A percentile compares a stretch with the other conserved stretches of the same genome.
Conservation (phyloP, 2,113 vertebrate species). For the Esox niger region DNA sequence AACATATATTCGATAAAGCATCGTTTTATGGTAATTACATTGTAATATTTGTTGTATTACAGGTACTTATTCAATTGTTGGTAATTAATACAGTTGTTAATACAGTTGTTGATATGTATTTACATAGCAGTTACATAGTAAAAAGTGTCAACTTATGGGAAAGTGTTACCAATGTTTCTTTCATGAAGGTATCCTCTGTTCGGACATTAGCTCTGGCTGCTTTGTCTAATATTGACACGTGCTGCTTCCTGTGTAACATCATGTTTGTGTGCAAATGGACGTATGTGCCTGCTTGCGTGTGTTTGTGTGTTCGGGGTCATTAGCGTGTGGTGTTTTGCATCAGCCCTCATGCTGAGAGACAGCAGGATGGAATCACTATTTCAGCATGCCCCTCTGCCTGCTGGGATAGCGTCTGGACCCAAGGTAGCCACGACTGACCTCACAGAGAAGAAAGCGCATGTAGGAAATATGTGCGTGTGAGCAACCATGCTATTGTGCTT, state of each 20-base stretch:
- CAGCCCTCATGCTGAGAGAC: slow-evolving; percentile 39
- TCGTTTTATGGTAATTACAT: too few relatives aligned
- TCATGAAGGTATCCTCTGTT: slow-evolving; percentile 31
- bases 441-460: slow-evolving; percentile 1
- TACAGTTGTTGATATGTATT: too few relatives aligned
- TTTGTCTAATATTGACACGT: slow-evolving; percentile 52
- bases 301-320: slow-evolving; percentile 25
- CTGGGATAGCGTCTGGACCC: slow-evolving; percentile 60
- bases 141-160: too few relatives aligned
- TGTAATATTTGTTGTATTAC: too few relatives aligned
- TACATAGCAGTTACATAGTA: too few relatives aligned
- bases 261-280: slow-evolving; percentile 4
- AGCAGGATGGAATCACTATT: slow-evolving; percentile 44
- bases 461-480: background rate
- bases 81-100: too few relatives aligned
- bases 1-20: too few relatives aligned
- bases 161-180: too few relatives aligned
- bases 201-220: slow-evolving; percentile 51
- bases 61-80: too few relatives aligned
- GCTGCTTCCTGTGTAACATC: background rate
- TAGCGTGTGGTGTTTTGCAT: slow-evolving; percentile 31
- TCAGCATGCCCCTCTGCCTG: slow-evolving; percentile 50
- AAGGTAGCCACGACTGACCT: slow-evolving; percentile 58
- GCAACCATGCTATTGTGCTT: background rate
- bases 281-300: slow-evolving; percentile 16